Base-by-base conservation (phyloP, 2,797 vertebrate genomes). In the Lagodon rhomboides region DNA sequence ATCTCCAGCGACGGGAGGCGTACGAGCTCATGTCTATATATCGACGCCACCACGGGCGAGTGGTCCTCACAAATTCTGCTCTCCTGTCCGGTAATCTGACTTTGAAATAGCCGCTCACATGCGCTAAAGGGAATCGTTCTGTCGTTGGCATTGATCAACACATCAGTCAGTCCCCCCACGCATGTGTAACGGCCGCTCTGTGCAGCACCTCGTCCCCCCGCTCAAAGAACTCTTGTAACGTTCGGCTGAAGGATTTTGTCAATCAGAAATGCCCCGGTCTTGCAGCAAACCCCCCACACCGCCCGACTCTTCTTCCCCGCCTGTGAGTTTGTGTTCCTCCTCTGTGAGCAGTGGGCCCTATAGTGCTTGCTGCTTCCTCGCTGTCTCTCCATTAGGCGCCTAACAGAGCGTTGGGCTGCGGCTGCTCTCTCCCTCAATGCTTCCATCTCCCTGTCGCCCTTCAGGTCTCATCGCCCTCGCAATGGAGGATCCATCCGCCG, bases 401-500 rank as follows among this genome's bases (percentile, higher is more conserved):
- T 94, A 95, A 93, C 94, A 94, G 94, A 94, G 95, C 93, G 82
- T 91, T 93, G 89, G 91, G 90, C 86, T 86, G 88, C 79, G 86
- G 88, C 91, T 90, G 91, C 91, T 92, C 92, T 92, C 90, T 91
- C 92, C 91, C 91, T 92, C 91, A 90, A 92, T 89, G 92, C 85
- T 86, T 93, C 91, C 89, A 80, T 92, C 91, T 94, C 92, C 83
- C 89, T 90, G 90, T 92, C 91, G 91, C 89, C 93, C 93, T 95
- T 95, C 94, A 94, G 91, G 93, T 94, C 91, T 94, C 93, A 95
- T 94, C 91, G 82, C 94, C 89, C 78, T 93, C 89, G 85, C 93
- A 93, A 94, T 95, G 91, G 91, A 93, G 91, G 90, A 95, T 94
- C 93, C 88, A 91, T 91, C 82, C 86, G 55, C 89, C 92, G 80